These are phyloP conservation scores for Poecilobothrus nobilitatus DNA, from an alignment of 2,888 invertebrate species.

Conservation along the genomic window DNA sequence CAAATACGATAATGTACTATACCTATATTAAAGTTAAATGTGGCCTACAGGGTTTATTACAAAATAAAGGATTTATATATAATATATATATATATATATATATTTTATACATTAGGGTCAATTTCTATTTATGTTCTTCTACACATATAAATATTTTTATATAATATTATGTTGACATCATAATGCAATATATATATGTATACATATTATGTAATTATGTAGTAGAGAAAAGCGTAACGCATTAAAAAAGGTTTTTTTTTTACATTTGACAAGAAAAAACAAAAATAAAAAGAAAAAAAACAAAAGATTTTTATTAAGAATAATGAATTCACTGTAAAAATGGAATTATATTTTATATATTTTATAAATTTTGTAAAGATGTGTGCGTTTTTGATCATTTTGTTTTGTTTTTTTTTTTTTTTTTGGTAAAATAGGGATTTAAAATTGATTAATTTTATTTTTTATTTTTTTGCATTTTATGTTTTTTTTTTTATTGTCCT, in stretches of 20 bases:
- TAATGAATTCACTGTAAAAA: neutral
- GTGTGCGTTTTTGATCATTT: too few species aligned
- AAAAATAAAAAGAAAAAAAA: neutral
- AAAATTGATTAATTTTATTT: neutral
- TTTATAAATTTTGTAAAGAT: too few species aligned
- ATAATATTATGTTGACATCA: neutral
- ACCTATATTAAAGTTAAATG: neutral
- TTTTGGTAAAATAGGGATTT: neutral
- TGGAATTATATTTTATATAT: neutral
- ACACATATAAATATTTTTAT: neutral
- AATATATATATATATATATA: too few species aligned
- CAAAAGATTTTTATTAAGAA: neutral
- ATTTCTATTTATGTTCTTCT: too few species aligned
- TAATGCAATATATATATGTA: neutral
- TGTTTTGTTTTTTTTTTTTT: neutral
- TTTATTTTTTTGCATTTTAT: neutral
- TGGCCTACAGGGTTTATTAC: neutral
- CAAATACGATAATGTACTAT: neutral
- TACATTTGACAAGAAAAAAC: neutral
- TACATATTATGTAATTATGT: neutral
- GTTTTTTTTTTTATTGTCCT: too few species aligned
- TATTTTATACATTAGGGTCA: too few species aligned
- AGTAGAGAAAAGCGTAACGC: too few species aligned
- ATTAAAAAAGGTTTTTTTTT: too few species aligned
- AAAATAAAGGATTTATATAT: neutral